Evolutionary conservation across 2,797 vertebrate genomes (phyloP).

Genomic region (Aldrovandia affinis): DNA sequence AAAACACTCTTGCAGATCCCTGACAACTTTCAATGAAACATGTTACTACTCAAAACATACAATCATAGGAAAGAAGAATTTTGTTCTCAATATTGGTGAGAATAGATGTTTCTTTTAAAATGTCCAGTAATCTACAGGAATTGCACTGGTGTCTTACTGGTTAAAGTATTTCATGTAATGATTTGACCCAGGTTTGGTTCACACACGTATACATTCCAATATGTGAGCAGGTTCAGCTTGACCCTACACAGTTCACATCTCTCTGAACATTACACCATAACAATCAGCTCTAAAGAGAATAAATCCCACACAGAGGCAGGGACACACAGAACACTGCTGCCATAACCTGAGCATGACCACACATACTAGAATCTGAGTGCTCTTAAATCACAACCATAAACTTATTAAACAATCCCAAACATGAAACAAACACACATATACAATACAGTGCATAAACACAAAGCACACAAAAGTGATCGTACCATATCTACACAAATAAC

Average conservation of each 20-base stretch:
- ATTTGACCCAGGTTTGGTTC: too few relatives aligned
- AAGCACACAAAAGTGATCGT: conserved; percentile 22
- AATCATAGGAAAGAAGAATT: too few relatives aligned
- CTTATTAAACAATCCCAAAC: background rate
- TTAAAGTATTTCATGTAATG: too few relatives aligned
- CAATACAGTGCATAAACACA: background rate
- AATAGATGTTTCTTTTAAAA: too few relatives aligned
- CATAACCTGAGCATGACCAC: conserved; percentile 8
- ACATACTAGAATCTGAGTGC: background rate
- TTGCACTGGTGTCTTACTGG: too few relatives aligned
- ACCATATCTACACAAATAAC: background rate
- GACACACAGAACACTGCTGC: conserved; percentile 20
- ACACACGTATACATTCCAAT: background rate
- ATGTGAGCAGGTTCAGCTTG: background rate
- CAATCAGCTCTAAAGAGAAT: background rate
- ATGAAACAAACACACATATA: conserved; percentile 2
- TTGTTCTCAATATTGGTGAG: too few relatives aligned
- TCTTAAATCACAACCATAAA: background rate
- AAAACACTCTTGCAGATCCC: too few relatives aligned
- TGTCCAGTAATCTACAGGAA: too few relatives aligned
- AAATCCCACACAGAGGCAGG: background rate
- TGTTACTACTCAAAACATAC: too few relatives aligned
- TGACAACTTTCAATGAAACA: too few relatives aligned
- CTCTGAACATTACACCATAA: background rate
- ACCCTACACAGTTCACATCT: background rate